Base-by-base conservation (phyloP, 2,888 invertebrate genomes). In the Pogonocherus hispidulus region DNA sequence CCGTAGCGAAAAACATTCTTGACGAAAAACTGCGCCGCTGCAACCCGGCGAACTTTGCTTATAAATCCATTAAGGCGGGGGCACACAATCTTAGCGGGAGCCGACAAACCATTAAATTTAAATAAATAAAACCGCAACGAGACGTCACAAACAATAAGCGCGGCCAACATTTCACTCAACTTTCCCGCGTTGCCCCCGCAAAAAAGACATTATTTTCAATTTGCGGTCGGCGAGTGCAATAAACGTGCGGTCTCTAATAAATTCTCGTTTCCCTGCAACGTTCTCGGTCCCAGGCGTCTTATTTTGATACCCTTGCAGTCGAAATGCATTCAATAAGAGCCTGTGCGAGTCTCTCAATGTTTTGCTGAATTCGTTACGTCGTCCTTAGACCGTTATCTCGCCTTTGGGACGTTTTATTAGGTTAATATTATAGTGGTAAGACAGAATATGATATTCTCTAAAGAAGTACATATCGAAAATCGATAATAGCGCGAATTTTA, bases 201-300 rank as follows among this genome's bases (percentile, higher is more conserved):
- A 51, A 62, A 76, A 74, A 76, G 79, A 74, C 82, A 81, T 83
- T 81, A 83, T 79, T 82, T 82, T 82, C 81, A 82, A 82, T 82
- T 81, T 82, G 81, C 74, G 81, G 81, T 67, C 65, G 77, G 70
- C 76, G 77, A 77, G 71, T 73, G 80, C 79, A 80, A 81, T 82
- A 81, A 79, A 80, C 78, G 76, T 74, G 67, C 69, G 70, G 74
- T 63, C 70, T 71, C 71, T 70, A 72, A 80, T 81, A 81, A 82
- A 82, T 81, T 79, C 80, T 78, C 69, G 78, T 78, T 66, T 69
- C 63, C 64, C 70, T 47, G 65, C 67, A 63, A 63, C 70, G 49
- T 59, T 9, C 8, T 20, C 16, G 23, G 65, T 73, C 72, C 72
- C 72, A 16, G 52, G 70, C 68, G 72, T 67, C 72, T 73, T 70